Evolutionary conservation across 2,113 vertebrate species (phyloP).

Genomic region (Gopherus flavomarginatus): DNA sequence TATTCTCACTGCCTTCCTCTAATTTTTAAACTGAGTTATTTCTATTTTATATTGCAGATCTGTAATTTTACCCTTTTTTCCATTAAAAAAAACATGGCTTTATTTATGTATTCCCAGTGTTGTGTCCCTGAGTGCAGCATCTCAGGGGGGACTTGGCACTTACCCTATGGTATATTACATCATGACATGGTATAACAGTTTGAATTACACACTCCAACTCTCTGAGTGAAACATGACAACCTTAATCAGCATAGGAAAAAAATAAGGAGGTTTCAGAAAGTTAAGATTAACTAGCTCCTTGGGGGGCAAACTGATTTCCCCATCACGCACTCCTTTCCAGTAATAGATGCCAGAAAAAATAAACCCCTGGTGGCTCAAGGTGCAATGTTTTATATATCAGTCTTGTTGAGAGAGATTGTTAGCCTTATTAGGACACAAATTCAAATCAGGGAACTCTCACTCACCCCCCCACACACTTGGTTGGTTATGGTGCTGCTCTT

Average conservation of each 20-base stretch:
- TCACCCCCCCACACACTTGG: not conserved
- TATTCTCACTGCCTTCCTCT: not conserved
- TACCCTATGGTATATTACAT: slow-evolving; percentile 19
- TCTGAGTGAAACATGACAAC: slow-evolving; percentile 12
- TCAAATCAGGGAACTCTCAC: not conserved
- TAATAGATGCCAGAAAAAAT: not conserved
- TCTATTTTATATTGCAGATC: not conserved
- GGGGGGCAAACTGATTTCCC: not conserved
- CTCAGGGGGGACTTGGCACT: not conserved
- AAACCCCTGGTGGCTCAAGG: not conserved
- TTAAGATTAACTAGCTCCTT: slow-evolving; percentile 10
- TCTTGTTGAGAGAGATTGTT: not conserved
- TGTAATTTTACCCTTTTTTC: not conserved
- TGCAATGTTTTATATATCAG: not conserved
- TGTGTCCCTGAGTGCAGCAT: not conserved
- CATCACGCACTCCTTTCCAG: not conserved
- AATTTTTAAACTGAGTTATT: not conserved
- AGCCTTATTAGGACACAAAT: not conserved
- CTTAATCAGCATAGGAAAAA: slow-evolving; percentile 30
- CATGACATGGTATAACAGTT: slow-evolving; percentile 5
- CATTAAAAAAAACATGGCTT: not conserved
- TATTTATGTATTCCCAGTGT: not conserved
- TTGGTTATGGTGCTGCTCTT: not conserved
- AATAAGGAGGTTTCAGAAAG: slow-evolving; percentile 29
- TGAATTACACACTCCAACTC: slow-evolving; percentile 13